Conservation (phyloP, 2,888 invertebrate species). For the Cerceris rybyensis region DNA sequence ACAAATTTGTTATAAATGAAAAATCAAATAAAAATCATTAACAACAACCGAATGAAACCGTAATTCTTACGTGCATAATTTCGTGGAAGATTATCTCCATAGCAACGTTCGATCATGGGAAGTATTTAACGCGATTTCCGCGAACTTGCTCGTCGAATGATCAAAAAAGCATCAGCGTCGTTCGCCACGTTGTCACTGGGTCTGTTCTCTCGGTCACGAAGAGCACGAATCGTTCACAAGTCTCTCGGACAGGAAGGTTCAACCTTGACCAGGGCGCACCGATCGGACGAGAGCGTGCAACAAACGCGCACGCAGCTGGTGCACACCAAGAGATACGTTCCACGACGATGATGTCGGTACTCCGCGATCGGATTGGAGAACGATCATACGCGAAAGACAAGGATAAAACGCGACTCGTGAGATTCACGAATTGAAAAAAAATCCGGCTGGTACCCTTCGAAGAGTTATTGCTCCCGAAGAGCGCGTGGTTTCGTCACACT, state of each 20-base stretch:
- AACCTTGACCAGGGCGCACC: conserved; percentile 60
- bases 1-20: too few species aligned
- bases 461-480: conserved; percentile 36
- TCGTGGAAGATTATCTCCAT: not conserved
- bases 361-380: conserved; percentile 25
- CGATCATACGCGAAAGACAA: conserved; percentile 38
- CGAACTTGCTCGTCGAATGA: conserved; percentile 12
- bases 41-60: not conserved
- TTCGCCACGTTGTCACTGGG: conserved; percentile 27
- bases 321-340: not conserved
- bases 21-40: too few species aligned
- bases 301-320: conserved; percentile 16
- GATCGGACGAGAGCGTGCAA: conserved; percentile 10
- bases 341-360: not conserved
- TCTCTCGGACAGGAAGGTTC: conserved; percentile 56
- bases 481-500: conserved; percentile 59
- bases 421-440: not conserved
- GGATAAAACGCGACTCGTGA: not conserved
- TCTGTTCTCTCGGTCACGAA: conserved; percentile 63
- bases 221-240: conserved; percentile 57
- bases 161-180: conserved; percentile 24
- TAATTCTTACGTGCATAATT: not conserved
- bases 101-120: not conserved
- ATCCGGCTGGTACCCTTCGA: conserved; percentile 16
- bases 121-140: not conserved